phyloP scores from a whole-genome alignment of 2,797 vertebrate genomes.

The Leuciscus waleckii region DNA sequence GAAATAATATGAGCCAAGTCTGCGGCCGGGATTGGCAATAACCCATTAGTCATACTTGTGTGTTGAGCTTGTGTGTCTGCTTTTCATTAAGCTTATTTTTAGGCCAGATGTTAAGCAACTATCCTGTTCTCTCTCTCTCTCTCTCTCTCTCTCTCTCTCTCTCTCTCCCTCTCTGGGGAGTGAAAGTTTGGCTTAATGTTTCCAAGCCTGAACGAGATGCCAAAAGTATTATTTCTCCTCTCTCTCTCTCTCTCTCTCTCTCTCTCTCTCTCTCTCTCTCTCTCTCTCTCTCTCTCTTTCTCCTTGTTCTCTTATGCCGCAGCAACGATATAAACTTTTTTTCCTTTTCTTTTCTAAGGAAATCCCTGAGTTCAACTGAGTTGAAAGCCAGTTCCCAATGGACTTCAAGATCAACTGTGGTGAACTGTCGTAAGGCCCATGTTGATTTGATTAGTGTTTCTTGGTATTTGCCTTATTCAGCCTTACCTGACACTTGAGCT shows the following conservation, averaged over 20 bases:
- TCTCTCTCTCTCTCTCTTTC: neutral
- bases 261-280: neutral
- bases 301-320: neutral
- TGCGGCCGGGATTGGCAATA: slow-evolving; percentile 15
- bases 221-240: slow-evolving; percentile 12
- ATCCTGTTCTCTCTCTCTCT: neutral
- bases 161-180: slow-evolving; percentile 21
- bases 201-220: slow-evolving; percentile 22
- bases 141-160: too few relatives aligned
- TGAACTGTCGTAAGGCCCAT: neutral
- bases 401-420: neutral
- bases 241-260: slow-evolving; percentile 5
- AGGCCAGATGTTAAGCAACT: slow-evolving; percentile 42
- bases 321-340: neutral
- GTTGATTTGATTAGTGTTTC: slow-evolving; percentile 22
- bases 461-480: neutral
- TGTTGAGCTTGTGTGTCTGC: slow-evolving; percentile 20
- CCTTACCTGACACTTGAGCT: slow-evolving; percentile 14
- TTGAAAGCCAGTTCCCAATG: neutral
- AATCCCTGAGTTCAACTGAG: slow-evolving; percentile 3
- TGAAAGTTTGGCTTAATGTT: slow-evolving; percentile 27
- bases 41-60: slow-evolving; percentile 31
- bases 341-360: neutral
- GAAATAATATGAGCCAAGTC: slow-evolving; percentile 33
- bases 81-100: slow-evolving; percentile 47